Base-by-base conservation (phyloP, 2,113 vertebrate genomes). In the Lanius collurio region DNA sequence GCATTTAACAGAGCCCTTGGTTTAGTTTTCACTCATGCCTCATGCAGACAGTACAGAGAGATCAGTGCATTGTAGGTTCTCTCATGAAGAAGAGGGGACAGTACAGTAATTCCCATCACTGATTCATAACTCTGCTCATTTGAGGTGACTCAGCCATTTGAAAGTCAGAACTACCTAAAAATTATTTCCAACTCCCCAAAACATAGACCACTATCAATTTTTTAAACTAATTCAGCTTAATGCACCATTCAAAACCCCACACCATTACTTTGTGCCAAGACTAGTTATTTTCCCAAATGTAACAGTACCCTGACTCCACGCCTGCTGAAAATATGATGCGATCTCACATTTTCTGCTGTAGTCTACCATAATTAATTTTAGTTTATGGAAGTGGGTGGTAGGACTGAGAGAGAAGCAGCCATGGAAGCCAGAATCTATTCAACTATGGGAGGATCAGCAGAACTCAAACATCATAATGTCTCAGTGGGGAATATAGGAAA, bases 321-420 rank as follows among this genome's bases (percentile, higher is more conserved):
- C 50, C 82, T 89, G 87, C 52, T 74, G 73, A 83, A 89, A 68
- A 83, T 16, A 69, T 3, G 41, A 42, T 52, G 65, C 79, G 90
- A 42, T 75, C 88, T 80, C 57, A 83, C 68, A 83, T 69, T 83
- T 69, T 71, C 89, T 87, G 62, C 83, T 55, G 68, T 33, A 73
- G 83, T 70, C 79, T 83, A 41, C 64, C 67, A 62, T 62, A 75
- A 97, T 93, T 93, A 94, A 97, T 96, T 96, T 87, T 87, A 91
- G 91, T 78, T 68, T 55, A 22, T 21, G 55, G 42, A 88, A 91
- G 81, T 87, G 60, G 90, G 93, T 6, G 57, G 87, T 24, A 84
- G 64, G 92, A 62, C 0, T 15, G 90, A 85, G 77, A 65, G 50
- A 96, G 67, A 57, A 84, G 65, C 46, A 86, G 63, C 17, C 76